phyloP scores from a whole-genome alignment of 2,797 vertebrate species.

The Hoplostethus mediterraneus region DNA sequence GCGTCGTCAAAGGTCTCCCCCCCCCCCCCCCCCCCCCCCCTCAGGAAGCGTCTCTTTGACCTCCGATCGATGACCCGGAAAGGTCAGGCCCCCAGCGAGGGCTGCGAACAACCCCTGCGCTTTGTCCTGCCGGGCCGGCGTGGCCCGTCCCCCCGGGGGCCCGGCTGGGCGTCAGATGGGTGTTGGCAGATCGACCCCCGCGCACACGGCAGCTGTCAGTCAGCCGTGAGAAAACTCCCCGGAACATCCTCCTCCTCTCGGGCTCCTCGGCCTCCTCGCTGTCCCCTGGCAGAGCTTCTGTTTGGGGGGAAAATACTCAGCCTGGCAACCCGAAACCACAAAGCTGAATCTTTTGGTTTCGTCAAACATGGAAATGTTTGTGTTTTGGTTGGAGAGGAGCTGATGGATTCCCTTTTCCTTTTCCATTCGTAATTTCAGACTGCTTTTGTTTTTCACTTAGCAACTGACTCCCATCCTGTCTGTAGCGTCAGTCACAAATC shows the following conservation, averaged over 20 bases:
- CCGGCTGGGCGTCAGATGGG: slow-evolving; percentile 69
- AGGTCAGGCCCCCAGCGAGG: slow-evolving; percentile 81
- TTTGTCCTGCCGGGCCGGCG: slow-evolving; percentile 67
- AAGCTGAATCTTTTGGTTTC: slow-evolving; percentile 11
- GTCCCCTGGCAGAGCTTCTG: background rate
- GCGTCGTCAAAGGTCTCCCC: slow-evolving; percentile 80
- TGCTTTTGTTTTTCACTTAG: slow-evolving; percentile 7
- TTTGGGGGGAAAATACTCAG: slow-evolving; percentile 7
- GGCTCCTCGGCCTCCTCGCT: slow-evolving; percentile 11
- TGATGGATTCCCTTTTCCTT: slow-evolving; percentile 20
- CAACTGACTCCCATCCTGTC: slow-evolving; percentile 9
- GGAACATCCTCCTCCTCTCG: slow-evolving; percentile 54
- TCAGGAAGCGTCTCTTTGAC: slow-evolving; percentile 85
- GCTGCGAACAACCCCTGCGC: slow-evolving; percentile 71
- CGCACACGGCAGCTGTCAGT: slow-evolving; percentile 77
- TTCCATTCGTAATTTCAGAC: slow-evolving; percentile 29
- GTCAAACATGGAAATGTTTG: slow-evolving; percentile 43
- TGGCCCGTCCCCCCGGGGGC: slow-evolving; percentile 65
- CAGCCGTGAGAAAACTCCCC: slow-evolving; percentile 59
- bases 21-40: background rate
- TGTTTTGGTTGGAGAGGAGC: slow-evolving; percentile 1
- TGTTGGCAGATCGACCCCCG: slow-evolving; percentile 77
- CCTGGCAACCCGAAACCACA: slow-evolving; percentile 22
- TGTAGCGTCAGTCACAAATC: slow-evolving; percentile 23
- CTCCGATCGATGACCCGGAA: slow-evolving; percentile 85